Conservation (phyloP, 1,140 invertebrate species). For the Ceratina australensis region DNA sequence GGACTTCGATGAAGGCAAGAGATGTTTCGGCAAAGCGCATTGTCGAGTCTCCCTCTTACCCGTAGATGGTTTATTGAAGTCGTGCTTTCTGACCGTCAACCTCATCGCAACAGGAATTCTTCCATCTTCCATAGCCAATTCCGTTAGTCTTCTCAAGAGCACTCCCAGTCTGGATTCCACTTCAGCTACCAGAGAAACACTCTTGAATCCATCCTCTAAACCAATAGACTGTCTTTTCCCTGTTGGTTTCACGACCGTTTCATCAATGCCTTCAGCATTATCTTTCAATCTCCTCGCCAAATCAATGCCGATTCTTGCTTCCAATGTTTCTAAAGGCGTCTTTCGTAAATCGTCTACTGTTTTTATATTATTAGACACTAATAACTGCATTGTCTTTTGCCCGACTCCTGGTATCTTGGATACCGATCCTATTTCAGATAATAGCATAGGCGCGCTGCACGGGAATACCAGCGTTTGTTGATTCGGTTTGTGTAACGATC, state of each 20-base stretch:
- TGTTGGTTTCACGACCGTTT: slow-evolving; percentile 84
- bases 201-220: slow-evolving; percentile 87
- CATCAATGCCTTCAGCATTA: slow-evolving; percentile 86
- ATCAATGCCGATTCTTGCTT: slow-evolving; percentile 82
- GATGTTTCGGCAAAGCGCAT: slow-evolving; percentile 83
- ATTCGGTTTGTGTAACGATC: slow-evolving; percentile 87
- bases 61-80: slow-evolving; percentile 79
- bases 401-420: slow-evolving; percentile 87
- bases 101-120: slow-evolving; percentile 86
- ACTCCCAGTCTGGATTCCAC: slow-evolving; percentile 85
- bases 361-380: slow-evolving; percentile 83
- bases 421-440: slow-evolving; percentile 82
- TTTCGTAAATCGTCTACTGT: slow-evolving; percentile 81
- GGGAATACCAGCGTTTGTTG: slow-evolving; percentile 90
- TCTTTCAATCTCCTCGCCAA: slow-evolving; percentile 84
- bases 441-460: slow-evolving; percentile 82
- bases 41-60: slow-evolving; percentile 87
- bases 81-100: slow-evolving; percentile 86
- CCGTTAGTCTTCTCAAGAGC: slow-evolving; percentile 84
- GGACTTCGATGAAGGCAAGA: slow-evolving; percentile 81
- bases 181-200: slow-evolving; percentile 85
- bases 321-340: slow-evolving; percentile 81
- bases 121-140: slow-evolving; percentile 87
- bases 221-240: slow-evolving; percentile 86
- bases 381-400: slow-evolving; percentile 82